Base-by-base conservation (phyloP, 2,797 vertebrate species). In the Salarias fasciatus region DNA sequence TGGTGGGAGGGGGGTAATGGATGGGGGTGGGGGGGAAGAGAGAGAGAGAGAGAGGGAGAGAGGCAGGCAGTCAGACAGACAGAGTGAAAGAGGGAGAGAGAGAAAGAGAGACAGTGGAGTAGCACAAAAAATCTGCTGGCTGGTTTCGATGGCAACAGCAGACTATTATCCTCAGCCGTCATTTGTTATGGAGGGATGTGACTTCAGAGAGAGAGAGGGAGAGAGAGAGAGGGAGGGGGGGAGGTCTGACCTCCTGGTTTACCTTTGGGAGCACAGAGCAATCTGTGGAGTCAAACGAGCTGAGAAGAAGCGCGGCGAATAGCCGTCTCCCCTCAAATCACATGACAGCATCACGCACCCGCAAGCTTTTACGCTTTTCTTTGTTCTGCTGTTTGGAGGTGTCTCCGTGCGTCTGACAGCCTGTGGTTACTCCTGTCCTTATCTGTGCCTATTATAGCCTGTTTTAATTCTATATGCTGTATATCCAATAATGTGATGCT, bases 131-230 rank as follows among this genome's bases (percentile, higher is more conserved):
- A n/a, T n/a, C n/a, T n/a, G 92, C 92, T 93, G 93, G 94, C 92
- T 92, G 90, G 95, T 98, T 95, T 92, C 94, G 89, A 94, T 95
- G 92, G 95, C 51, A 94, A 98, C 94, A 87, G 80, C 80, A 89
- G 92, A 89, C 92, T 91, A 93, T 96, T 95, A 95, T 93, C 92
- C 90, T 92, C 92, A 91, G 92, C 92, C 93, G 92, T 94, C 94
- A 94, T 94, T 95, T 94, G 93, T 95, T 91, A 94, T 92, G 93
- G 93, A 91, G 90, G 91, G 93, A 94, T 92, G 92, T 89, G 92
- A 94, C 93, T 93, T 93, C 41, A 69, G 53, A 50, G 18, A 45
- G 11, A 2, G 40, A 51, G 13, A 14, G 5, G 42, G 31, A 61
- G 40, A 14, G 29, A 44, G 8, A 38, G 37, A 41, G 38, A 35